A percentile compares a stretch with the other conserved stretches of the same genome.
Evolutionary conservation across 2,888 invertebrate species (phyloP).

Genomic region (Gonocerus acuteangulatus): DNA sequence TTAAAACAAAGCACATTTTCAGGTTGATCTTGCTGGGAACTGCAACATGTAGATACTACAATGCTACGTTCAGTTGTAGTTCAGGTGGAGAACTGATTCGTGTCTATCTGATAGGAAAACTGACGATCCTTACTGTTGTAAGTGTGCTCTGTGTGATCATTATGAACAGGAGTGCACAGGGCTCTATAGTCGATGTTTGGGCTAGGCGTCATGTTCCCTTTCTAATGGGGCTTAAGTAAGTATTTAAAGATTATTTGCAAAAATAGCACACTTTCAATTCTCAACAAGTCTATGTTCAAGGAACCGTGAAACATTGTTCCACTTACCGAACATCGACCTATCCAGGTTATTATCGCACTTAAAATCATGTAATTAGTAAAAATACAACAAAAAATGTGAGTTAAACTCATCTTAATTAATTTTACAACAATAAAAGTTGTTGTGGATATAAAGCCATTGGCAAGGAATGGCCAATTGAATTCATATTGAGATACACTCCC

Average conservation of each 20-base stretch:
- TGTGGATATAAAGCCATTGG: too few relatives aligned
- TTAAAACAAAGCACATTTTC: too few relatives aligned
- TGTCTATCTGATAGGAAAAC: slow-evolving; percentile 63
- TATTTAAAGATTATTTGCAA: neutral
- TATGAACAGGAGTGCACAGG: slow-evolving; percentile 64
- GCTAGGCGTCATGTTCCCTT: slow-evolving; percentile 63
- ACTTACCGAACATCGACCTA: neutral
- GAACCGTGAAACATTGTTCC: neutral
- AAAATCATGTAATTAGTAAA: too few relatives aligned
- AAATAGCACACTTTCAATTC: neutral
- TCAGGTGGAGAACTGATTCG: slow-evolving; percentile 64
- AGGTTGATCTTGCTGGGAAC: slow-evolving; percentile 61
- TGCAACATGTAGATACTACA: slow-evolving; percentile 57
- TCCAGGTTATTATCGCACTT: too few relatives aligned
- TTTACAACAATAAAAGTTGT: too few relatives aligned
- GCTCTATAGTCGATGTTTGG: slow-evolving; percentile 68
- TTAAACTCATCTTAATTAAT: too few relatives aligned
- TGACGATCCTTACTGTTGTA: slow-evolving; percentile 55
- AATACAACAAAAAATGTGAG: too few relatives aligned
- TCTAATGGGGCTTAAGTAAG: slow-evolving; percentile 62
- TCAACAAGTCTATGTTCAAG: neutral
- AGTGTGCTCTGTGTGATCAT: slow-evolving; percentile 58
- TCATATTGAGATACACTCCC: too few relatives aligned
- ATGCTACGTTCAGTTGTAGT: slow-evolving; percentile 61
- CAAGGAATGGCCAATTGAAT: too few relatives aligned